A percentile compares a stretch with the other conserved stretches of the same genome.
These are phyloP conservation scores for Apogon hyalosoma DNA, from an alignment of 2,797 vertebrate species.

Conservation along the genomic window DNA sequence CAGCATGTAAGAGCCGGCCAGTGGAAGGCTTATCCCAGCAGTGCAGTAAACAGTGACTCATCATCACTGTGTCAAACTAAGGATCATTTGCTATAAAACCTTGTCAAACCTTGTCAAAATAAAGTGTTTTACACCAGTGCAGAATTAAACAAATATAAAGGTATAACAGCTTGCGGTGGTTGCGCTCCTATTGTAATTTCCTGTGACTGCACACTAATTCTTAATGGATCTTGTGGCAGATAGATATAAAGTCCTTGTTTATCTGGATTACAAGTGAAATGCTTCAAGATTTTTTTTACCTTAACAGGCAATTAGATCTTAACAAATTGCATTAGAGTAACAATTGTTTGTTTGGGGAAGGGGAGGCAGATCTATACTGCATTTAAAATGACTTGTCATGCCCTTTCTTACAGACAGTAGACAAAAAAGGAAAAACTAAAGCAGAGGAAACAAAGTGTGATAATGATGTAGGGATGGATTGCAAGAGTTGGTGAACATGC, in stretches of 20 bases:
- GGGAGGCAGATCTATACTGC: neutral
- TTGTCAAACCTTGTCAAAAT: conserved; percentile 22
- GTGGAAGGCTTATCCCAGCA: conserved; percentile 16
- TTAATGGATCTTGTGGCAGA: neutral
- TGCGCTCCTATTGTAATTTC: conserved; percentile 13
- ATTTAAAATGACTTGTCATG: conserved; percentile 9
- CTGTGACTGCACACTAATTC: neutral
- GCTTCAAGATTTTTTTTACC: neutral
- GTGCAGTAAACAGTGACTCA: conserved; percentile 30
- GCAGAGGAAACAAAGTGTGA: conserved; percentile 57
- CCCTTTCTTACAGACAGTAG: conserved; percentile 5
- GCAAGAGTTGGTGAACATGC: conserved; percentile 67
- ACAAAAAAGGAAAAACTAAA: conserved; percentile 26
- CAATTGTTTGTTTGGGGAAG: neutral
- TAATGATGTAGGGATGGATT: conserved; percentile 67
- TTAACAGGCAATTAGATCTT: neutral
- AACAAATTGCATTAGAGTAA: conserved; percentile 1
- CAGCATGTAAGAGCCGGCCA: neutral
- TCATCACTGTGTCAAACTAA: conserved; percentile 23
- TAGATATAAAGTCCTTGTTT: conserved; percentile 11
- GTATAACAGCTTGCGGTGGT: neutral
- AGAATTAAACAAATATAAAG: conserved; percentile 4
- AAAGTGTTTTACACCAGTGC: conserved; percentile 5
- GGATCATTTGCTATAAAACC: conserved; percentile 35
- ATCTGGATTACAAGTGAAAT: neutral